Base-by-base conservation (phyloP, 2,113 vertebrate genomes). In the Embiotoca jacksoni region DNA sequence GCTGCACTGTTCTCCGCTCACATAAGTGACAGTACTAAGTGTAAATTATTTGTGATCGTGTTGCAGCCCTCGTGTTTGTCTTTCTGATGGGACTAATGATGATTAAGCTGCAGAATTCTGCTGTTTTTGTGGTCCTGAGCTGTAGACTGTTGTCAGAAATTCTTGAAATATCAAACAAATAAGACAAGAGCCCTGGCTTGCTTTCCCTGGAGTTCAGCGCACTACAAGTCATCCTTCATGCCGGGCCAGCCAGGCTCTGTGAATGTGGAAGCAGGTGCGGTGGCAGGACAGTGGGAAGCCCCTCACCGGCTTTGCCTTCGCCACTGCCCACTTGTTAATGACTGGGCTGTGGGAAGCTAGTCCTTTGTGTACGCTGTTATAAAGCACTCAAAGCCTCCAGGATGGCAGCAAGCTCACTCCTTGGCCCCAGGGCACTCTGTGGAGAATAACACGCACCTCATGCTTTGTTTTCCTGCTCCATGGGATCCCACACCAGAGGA, bases 381-480 rank as follows among this genome's bases (percentile, higher is more conserved):
- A 92, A 94, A 95, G 94, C 94, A 95, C 92, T 92, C 74, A 81
- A 86, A 86, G 90, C 88, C 87, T 91, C 62, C 87, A 88, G 82
- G 86, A 92, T 94, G 94, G 94, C 94, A 94, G 94, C 89, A 80
- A 89, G 92, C 93, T 94, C 92, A 89, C 88, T 93, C 89, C 86
- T 90, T 68, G 67, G 83, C 93, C 93, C 90, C 63, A 80, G 86
- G 92, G 88, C 90, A 81, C 88, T 88, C 85, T 84, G 8, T 69
- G 69, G 90, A 93, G 90, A 90, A 92, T 84, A 77, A 89, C 88
- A 92, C 89, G 90, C 87, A 84, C 91, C 90, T 92, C 90, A 88
- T 81, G 83, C 88, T 93, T 92, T 93, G 90, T 93, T 93, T 92
- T 93, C 91, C 75, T 79, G 69, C 88, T 85, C 86, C 78, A 60